A percentile compares a stretch with the other conserved stretches of the same genome.
Evolutionary conservation across 2,113 vertebrate species (phyloP).

Genomic region (Podiceps cristatus): DNA sequence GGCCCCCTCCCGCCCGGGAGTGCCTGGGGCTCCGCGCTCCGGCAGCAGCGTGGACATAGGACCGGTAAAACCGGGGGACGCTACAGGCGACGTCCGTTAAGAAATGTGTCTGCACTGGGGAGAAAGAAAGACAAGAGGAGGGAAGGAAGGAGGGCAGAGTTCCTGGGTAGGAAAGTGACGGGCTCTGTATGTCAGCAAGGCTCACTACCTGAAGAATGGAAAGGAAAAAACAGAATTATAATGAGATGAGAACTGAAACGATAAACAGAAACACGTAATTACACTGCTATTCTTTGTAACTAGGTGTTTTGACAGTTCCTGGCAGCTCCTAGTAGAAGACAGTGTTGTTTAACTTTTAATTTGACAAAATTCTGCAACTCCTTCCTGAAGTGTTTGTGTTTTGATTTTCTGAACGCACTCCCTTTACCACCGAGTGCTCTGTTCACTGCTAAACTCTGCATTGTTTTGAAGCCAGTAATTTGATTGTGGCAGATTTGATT

Average conservation of each 20-base stretch:
- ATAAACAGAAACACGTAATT: slow-evolving; percentile 78
- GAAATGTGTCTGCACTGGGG: not conserved
- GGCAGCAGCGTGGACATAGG: not conserved
- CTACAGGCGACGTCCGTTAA: accelerated
- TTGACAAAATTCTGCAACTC: slow-evolving; percentile 69
- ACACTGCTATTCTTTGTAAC: slow-evolving; percentile 72
- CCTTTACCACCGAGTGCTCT: not conserved
- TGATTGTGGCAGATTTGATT: slow-evolving; percentile 28
- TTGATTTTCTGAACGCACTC: slow-evolving; percentile 40
- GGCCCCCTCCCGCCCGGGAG: not conserved
- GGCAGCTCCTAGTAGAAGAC: slow-evolving; percentile 71
- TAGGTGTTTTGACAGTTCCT: slow-evolving; percentile 76
- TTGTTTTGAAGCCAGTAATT: slow-evolving; percentile 43
- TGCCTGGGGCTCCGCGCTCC: not conserved
- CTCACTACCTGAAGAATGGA: slow-evolving; percentile 41
- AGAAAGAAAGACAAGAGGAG: not conserved
- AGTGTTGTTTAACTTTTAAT: slow-evolving; percentile 76
- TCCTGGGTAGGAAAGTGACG: not conserved
- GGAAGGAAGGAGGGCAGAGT: not conserved
- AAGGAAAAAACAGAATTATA: slow-evolving; percentile 18
- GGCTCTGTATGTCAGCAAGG: not conserved
- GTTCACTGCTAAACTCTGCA: not conserved
- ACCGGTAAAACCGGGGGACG: not conserved
- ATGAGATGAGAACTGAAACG: slow-evolving; percentile 65
- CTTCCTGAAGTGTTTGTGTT: slow-evolving; percentile 57